phyloP scores from a whole-genome alignment of 2,113 vertebrate species.

The Pelmatolapia mariae region DNA sequence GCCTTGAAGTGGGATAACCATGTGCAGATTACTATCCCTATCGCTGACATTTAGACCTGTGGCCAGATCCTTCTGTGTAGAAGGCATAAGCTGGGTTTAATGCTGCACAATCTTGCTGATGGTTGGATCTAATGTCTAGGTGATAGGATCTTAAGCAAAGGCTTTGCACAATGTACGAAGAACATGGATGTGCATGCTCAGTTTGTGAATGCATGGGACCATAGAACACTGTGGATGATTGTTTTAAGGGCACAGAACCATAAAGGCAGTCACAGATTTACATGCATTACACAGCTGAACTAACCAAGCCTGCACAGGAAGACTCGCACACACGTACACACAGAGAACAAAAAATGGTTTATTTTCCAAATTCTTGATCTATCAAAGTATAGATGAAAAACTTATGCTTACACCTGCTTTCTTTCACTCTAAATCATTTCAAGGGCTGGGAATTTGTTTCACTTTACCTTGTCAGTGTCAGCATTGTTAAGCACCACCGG shows the following conservation, averaged over 20 bases:
- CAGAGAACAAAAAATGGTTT: not conserved
- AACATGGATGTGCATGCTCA: slow-evolving; percentile 6
- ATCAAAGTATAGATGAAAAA: not conserved
- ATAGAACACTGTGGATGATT: slow-evolving; percentile 26
- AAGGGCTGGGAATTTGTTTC: not conserved
- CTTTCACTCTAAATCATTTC: not conserved
- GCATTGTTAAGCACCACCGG: slow-evolving; percentile 77
- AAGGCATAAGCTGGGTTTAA: slow-evolving; percentile 53
- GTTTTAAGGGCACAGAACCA: not conserved
- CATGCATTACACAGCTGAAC: slow-evolving; percentile 21
- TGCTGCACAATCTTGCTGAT: not conserved
- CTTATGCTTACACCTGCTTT: not conserved
- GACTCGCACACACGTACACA: not conserved
- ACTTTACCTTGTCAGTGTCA: slow-evolving; percentile 79
- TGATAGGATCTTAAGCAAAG: slow-evolving; percentile 36
- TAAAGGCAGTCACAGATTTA: not conserved
- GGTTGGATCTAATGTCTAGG: slow-evolving; percentile 30
- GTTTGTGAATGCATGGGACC: not conserved
- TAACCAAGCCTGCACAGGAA: not conserved
- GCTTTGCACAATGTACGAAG: slow-evolving; percentile 7
- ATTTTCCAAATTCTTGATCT: not conserved
- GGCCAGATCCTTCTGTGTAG: slow-evolving; percentile 9
- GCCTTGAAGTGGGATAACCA: slow-evolving; percentile 40
- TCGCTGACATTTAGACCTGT: slow-evolving; percentile 30
- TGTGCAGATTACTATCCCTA: slow-evolving; percentile 51